Percentiles rank a stretch among this genome's conserved stretches.
Evolutionary conservation across 2,113 vertebrate species (phyloP).

Genomic region (Noctilio leporinus): DNA sequence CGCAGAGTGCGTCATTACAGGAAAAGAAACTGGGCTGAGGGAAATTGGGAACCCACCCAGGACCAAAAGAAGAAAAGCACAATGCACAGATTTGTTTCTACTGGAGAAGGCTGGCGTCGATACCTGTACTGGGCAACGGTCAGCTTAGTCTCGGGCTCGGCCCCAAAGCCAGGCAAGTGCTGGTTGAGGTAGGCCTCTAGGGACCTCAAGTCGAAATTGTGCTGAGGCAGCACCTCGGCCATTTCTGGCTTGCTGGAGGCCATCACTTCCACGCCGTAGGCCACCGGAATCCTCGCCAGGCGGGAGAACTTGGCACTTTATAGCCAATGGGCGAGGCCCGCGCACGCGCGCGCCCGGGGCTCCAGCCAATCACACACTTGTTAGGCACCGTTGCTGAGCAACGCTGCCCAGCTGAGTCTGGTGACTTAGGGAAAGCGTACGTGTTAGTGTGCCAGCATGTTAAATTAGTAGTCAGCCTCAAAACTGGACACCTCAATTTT

Average conservation of each 20-base stretch:
- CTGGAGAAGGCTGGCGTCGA: background rate
- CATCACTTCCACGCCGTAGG: too few relatives aligned
- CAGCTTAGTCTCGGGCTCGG: constrained; percentile 58
- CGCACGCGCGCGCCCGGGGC: too few relatives aligned
- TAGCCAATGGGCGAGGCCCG: fast-evolving
- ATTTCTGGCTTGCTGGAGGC: constrained; percentile 48
- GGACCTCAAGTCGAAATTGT: constrained; percentile 78
- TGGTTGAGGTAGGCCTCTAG: constrained; percentile 82
- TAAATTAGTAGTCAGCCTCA: background rate
- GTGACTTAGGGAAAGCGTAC: fast-evolving
- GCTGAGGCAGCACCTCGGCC: constrained; percentile 79
- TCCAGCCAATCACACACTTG: background rate
- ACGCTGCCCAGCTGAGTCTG: fast-evolving
- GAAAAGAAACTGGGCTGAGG: background rate
- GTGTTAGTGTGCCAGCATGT: too few relatives aligned
- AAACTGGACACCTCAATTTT: background rate
- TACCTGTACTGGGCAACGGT: constrained; percentile 78
- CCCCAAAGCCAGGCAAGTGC: constrained; percentile 74
- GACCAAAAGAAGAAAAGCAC: background rate
- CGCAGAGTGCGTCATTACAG: background rate
- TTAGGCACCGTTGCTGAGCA: background rate
- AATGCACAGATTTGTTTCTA: background rate
- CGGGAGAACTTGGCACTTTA: too few relatives aligned
- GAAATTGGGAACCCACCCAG: background rate
- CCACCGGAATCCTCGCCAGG: too few relatives aligned